phyloP scores from a whole-genome alignment of 1,140 invertebrate species.

The Magallana angulata region DNA sequence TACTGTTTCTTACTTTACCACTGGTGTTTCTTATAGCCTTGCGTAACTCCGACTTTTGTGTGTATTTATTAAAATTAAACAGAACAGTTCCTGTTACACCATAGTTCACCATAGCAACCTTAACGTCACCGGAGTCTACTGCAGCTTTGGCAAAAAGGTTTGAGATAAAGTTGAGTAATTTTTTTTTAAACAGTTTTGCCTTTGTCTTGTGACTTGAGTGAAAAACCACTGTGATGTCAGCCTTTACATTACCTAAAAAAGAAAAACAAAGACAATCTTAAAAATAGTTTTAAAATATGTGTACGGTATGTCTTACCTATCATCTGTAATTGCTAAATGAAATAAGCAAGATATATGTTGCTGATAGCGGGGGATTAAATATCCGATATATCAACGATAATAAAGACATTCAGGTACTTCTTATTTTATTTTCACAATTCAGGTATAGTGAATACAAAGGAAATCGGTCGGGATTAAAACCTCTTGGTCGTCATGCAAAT shows the following conservation, averaged over 20 bases:
- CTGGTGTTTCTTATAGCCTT: constrained; percentile 49
- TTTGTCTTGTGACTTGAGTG: constrained; percentile 58
- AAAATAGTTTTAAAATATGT: too few relatives aligned
- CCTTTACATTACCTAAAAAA: constrained; percentile 58
- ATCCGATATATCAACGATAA: too few relatives aligned
- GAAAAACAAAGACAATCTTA: constrained; percentile 37
- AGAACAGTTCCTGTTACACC: constrained; percentile 39
- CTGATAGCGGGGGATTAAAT: too few relatives aligned
- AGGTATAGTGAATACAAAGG: too few relatives aligned
- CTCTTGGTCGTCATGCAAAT: too few relatives aligned
- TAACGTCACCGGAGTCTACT: constrained; percentile 51
- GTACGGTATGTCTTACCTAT: too few relatives aligned
- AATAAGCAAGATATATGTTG: too few relatives aligned
- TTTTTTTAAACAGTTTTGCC: constrained; percentile 54
- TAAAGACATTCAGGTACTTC: too few relatives aligned
- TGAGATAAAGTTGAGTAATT: constrained; percentile 53
- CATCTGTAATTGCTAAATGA: too few relatives aligned
- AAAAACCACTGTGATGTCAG: constrained; percentile 63
- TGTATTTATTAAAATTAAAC: constrained; percentile 57
- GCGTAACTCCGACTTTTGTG: constrained; percentile 48
- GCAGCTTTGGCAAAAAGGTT: constrained; percentile 54
- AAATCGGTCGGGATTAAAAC: too few relatives aligned
- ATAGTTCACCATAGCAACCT: constrained; percentile 54
- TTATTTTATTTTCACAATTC: too few relatives aligned
- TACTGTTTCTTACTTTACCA: constrained; percentile 46